Base-by-base conservation (phyloP, 2,888 invertebrate species). In the Tetheella fluctuosa region DNA sequence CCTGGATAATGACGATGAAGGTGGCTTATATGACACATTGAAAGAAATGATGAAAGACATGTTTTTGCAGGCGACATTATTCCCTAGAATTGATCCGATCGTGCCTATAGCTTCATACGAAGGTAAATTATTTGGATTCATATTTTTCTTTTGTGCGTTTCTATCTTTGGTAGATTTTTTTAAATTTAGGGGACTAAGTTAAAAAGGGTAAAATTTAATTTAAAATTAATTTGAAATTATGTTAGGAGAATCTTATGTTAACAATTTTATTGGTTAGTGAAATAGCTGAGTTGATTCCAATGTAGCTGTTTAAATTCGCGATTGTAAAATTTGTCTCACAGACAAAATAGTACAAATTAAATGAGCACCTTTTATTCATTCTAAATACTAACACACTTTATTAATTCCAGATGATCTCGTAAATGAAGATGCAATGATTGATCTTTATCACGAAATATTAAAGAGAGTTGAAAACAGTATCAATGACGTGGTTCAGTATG, bases 11-110 rank as follows among this genome's bases (percentile, higher is more conserved):
- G 94, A 95, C 23, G 94, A 95, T 73, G 81, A 94, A 0, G 94
- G 94, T 52, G 96, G 96, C 10, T 95, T 98, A 67, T 94, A 95
- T 53, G 93, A 93, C 59, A 94, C 96, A 28, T 89, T 97, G 25
- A 95, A 95, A 72, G 93, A 94, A 20, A 94, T 98, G 73, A 91
- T 98, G 73, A 95, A 96, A 58, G 97, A 97, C 73, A 96, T 97
- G 78, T 96, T 96, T 80, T 93, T 95, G 56, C 97, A 97, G 94
- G 94, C 96, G 15, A 94, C 95, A 7, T 86, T 96, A 57, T 94
- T 98, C 73, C 94, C 94, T 0, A 94, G 97, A 59, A 94, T 97
- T n/a, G 93, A 94, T 70, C 88, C 92, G 56, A 81, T 90, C 63
- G 77, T 90, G 57, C 89, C 91, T 42, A 80, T 90, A 57, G 77